phyloP scores from a whole-genome alignment of 2,113 vertebrate genomes.

The Melanostigma gelatinosum region DNA sequence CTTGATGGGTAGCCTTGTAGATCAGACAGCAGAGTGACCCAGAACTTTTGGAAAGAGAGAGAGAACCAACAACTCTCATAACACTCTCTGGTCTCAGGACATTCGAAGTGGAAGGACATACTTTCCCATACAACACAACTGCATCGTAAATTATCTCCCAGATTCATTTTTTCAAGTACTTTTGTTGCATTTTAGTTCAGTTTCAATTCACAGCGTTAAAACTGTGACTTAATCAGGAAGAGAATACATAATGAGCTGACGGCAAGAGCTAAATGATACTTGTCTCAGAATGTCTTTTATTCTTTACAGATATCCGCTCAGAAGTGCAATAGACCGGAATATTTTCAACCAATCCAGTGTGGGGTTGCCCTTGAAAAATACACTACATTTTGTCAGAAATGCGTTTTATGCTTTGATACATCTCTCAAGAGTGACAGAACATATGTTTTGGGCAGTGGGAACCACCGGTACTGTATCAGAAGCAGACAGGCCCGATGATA shows the following conservation, averaged over 20 bases:
- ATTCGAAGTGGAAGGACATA: background rate
- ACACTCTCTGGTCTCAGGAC: background rate
- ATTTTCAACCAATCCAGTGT: background rate
- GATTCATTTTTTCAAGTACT: background rate
- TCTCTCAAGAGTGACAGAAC: background rate
- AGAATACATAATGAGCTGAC: background rate
- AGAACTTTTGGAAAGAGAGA: background rate
- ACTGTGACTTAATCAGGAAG: background rate
- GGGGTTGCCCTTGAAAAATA: background rate
- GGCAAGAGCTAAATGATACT: background rate
- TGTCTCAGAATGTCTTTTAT: background rate
- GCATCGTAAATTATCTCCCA: background rate
- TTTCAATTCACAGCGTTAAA: background rate
- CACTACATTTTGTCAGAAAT: background rate
- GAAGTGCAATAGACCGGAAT: background rate
- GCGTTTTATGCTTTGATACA: background rate
- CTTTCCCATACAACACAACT: background rate
- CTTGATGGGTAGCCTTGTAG: conserved; percentile 17
- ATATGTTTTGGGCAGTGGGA: background rate
- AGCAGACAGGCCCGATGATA: background rate
- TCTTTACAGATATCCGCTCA: background rate
- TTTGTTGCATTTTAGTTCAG: background rate
- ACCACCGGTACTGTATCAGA: background rate
- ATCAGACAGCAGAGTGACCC: conserved; percentile 13
- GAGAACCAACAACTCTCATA: background rate